Evolutionary conservation across 2,113 vertebrate species (phyloP).

Genomic region (Leucosticte australis): DNA sequence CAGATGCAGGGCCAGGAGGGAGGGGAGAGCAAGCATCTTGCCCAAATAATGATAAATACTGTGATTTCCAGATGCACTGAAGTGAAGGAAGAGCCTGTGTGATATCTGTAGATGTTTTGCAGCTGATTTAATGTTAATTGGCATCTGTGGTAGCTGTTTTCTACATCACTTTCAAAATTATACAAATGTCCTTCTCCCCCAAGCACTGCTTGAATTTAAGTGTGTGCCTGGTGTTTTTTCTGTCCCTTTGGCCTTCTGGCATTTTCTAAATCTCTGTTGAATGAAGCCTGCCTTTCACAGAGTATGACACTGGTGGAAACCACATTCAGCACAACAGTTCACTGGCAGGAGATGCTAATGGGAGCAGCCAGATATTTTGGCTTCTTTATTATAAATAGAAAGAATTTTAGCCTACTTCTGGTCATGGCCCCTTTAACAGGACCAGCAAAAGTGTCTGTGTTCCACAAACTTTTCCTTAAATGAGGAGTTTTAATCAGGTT

Average conservation of each 20-base stretch:
- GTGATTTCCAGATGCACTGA: background rate
- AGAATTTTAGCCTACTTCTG: background rate
- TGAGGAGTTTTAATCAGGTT: background rate
- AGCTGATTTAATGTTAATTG: background rate
- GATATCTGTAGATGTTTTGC: background rate
- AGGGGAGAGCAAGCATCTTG: background rate
- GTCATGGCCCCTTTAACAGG: background rate
- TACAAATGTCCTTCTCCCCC: background rate
- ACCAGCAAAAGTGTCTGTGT: background rate
- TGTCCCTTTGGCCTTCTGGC: background rate
- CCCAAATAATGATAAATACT: background rate
- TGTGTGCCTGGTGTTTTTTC: background rate
- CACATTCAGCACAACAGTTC: background rate
- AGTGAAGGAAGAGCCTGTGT: background rate
- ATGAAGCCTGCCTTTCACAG: background rate
- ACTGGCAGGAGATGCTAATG: slow-evolving; percentile 3
- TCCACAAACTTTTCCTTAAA: background rate
- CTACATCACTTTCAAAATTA: background rate
- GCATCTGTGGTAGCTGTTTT: background rate
- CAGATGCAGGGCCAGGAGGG: background rate
- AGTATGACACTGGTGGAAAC: background rate
- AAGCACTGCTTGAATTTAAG: background rate
- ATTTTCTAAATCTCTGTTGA: background rate
- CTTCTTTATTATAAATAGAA: background rate
- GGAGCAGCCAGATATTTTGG: background rate